phyloP scores from a whole-genome alignment of 2,888 invertebrate species.

The Cerastoderma edule region DNA sequence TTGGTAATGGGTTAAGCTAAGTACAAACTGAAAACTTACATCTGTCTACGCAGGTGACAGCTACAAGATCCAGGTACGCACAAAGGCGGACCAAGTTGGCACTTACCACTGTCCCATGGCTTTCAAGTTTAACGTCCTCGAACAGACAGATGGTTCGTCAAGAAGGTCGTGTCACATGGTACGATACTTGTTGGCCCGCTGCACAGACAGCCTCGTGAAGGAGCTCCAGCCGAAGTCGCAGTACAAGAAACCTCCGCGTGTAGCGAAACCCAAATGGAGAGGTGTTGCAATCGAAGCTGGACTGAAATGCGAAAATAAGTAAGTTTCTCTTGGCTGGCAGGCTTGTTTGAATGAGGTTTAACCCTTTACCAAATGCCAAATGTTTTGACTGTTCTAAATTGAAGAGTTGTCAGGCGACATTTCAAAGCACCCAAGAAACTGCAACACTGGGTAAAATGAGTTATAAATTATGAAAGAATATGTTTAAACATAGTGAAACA shows the following conservation, averaged over 20 bases:
- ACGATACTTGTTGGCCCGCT: slow-evolving; percentile 64
- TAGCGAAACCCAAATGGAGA: slow-evolving; percentile 40
- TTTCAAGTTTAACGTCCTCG: slow-evolving; percentile 59
- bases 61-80: slow-evolving; percentile 60
- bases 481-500: no score
- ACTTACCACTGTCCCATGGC: slow-evolving; percentile 68
- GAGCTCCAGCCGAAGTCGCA: slow-evolving; percentile 62
- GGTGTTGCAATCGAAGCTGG: slow-evolving; percentile 65
- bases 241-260: slow-evolving; percentile 66
- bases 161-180: slow-evolving; percentile 61
- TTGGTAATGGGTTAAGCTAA: neutral
- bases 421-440: neutral
- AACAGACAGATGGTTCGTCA: neutral
- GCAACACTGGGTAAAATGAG: neutral
- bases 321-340: neutral
- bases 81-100: slow-evolving; percentile 65
- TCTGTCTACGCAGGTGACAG: slow-evolving; percentile 48
- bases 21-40: neutral
- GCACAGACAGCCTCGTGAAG: slow-evolving; percentile 61
- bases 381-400: no score
- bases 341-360: slow-evolving; percentile 10
- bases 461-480: no score
- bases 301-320: slow-evolving; percentile 12
- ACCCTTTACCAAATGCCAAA: slow-evolving; percentile 7
- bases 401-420: no score